Evolutionary conservation across 2,888 invertebrate genomes (phyloP).

Genomic region (Tethea ocularis): DNA sequence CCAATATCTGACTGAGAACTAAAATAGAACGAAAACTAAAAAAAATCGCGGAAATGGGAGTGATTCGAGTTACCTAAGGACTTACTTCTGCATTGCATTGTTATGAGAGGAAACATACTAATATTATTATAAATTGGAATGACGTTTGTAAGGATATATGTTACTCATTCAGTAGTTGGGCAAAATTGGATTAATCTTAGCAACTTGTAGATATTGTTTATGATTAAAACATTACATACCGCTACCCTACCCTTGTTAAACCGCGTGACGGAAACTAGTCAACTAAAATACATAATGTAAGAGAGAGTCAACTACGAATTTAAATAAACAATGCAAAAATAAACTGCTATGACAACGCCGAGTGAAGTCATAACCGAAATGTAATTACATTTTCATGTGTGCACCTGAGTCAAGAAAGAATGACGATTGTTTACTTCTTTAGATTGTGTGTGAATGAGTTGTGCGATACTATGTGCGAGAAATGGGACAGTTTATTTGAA

Average conservation of each 20-base stretch:
- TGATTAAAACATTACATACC: too few relatives aligned
- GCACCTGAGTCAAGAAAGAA: conserved; percentile 70
- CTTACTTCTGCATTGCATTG: too few relatives aligned
- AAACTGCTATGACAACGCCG: conserved; percentile 28
- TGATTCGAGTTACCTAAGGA: too few relatives aligned
- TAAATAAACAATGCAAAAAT: conserved; percentile 33
- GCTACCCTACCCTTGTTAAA: too few relatives aligned
- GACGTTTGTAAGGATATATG: too few relatives aligned
- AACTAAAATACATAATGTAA: conserved; percentile 13
- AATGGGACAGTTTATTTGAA: conserved; percentile 38
- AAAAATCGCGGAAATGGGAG: too few relatives aligned
- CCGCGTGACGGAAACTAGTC: too few relatives aligned
- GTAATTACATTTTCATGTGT: conserved; percentile 60
- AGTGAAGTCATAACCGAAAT: conserved; percentile 45
- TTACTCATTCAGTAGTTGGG: too few relatives aligned
- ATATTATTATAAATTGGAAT: too few relatives aligned
- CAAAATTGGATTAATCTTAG: too few relatives aligned
- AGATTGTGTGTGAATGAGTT: conserved; percentile 37
- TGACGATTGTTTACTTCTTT: conserved; percentile 59
- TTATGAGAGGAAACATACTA: too few relatives aligned
- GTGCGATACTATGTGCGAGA: conserved; percentile 28
- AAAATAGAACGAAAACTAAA: conserved; percentile 60
- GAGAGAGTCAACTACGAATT: conserved; percentile 27
- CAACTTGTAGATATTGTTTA: too few relatives aligned
- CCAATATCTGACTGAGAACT: conserved; percentile 62